Conservation (phyloP, 2,888 invertebrate species). For the Apoderus coryli region DNA sequence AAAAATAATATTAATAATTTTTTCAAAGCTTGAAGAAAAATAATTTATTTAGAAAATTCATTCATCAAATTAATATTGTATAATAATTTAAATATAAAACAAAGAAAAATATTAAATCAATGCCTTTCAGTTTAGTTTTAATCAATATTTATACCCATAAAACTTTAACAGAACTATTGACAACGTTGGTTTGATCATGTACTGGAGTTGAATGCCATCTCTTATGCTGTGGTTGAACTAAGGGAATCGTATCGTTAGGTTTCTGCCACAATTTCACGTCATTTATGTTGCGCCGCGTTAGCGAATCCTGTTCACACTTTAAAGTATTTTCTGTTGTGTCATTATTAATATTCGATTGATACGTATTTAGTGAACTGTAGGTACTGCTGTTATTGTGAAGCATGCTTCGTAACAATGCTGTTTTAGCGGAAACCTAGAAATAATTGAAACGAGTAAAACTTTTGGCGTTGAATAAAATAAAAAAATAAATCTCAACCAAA, state of each 20-base stretch:
- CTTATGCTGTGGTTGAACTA: conserved; percentile 21
- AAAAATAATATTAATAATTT: too few species aligned
- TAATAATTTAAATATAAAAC: too few species aligned
- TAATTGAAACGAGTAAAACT: too few species aligned
- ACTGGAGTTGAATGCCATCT: conserved; percentile 29
- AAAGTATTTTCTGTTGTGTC: conserved; percentile 10
- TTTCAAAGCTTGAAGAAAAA: too few species aligned
- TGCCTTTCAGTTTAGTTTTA: too few species aligned
- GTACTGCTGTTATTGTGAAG: conserved; percentile 21
- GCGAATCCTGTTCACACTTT: conserved; percentile 1
- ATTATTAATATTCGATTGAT: conserved; percentile 10
- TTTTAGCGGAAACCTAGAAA: conserved; percentile 23
- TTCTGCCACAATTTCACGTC: conserved; percentile 28
- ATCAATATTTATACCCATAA: too few species aligned
- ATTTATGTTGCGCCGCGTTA: conserved; percentile 13
- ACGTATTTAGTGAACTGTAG: conserved; percentile 14
- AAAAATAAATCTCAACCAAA: too few species aligned
- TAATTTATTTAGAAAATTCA: too few species aligned
- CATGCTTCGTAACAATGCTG: conserved; percentile 25
- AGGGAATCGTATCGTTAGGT: conserved; percentile 14
- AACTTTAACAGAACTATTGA: conserved; percentile 23
- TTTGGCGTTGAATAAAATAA: too few species aligned
- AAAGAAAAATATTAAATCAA: too few species aligned
- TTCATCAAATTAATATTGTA: too few species aligned
- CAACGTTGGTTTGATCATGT: conserved; percentile 17